Percentiles rank a stretch among this genome's conserved stretches.
These are phyloP conservation scores for Phalera bucephala DNA, from an alignment of 2,888 invertebrate genomes.

Conservation along the genomic window DNA sequence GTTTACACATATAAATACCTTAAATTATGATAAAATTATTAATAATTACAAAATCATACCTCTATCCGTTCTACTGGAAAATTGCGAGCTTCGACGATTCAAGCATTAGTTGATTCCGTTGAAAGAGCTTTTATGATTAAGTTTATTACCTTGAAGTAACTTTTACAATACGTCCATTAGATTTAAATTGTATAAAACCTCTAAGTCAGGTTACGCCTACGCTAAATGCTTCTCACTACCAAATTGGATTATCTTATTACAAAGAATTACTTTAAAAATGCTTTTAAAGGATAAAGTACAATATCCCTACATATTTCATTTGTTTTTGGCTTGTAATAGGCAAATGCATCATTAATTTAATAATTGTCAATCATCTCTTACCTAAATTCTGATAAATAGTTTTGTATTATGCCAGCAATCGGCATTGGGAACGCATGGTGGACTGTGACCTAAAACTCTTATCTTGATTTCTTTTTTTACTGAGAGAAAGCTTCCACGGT, in stretches of 20 bases:
- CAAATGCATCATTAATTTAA: too few relatives aligned
- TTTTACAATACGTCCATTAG: slow-evolving; percentile 23
- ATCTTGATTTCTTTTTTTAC: too few relatives aligned
- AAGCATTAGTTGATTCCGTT: slow-evolving; percentile 14
- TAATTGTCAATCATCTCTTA: too few relatives aligned
- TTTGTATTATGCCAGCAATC: too few relatives aligned
- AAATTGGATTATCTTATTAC: slow-evolving; percentile 1
- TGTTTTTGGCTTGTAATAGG: too few relatives aligned
- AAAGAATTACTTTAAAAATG: background rate
- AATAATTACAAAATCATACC: slow-evolving; percentile 3
- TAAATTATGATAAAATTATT: slow-evolving; percentile 1
- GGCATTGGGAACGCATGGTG: too few relatives aligned
- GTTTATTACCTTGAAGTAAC: slow-evolving; percentile 15
- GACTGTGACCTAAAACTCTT: too few relatives aligned
- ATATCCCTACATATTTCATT: too few relatives aligned
- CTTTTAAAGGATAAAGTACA: too few relatives aligned
- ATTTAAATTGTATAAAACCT: slow-evolving; percentile 15
- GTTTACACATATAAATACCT: too few relatives aligned
- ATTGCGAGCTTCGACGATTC: slow-evolving; percentile 4
- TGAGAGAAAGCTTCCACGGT: too few relatives aligned
- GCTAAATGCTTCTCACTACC: slow-evolving; percentile 7
- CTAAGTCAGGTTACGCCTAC: slow-evolving; percentile 11
- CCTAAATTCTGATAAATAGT: too few relatives aligned
- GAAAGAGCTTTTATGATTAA: slow-evolving; percentile 15
- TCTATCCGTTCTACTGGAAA: slow-evolving; percentile 8